Conservation (phyloP, 2,888 invertebrate species). For the Cataglyphis rosenhaueri region DNA sequence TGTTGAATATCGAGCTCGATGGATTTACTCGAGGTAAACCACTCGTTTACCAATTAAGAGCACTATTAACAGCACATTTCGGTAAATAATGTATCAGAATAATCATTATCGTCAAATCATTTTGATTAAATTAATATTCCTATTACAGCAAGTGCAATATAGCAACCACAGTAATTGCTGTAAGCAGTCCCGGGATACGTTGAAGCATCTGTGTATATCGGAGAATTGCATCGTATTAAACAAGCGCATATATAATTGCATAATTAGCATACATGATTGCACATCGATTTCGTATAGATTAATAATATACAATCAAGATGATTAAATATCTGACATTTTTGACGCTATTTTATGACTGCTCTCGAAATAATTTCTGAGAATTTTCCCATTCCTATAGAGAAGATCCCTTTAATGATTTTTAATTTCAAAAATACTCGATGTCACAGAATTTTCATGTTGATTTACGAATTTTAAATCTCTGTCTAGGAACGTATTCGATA, state of each 20-base stretch:
- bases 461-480: background rate
- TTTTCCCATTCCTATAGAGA: background rate
- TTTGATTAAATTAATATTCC: conserved; percentile 28
- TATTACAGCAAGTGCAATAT: conserved; percentile 1
- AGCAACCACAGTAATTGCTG: background rate
- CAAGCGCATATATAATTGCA: background rate
- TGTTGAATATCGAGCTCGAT: background rate
- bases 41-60: background rate
- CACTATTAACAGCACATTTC: background rate
- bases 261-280: background rate
- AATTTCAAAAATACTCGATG: background rate
- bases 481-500: background rate
- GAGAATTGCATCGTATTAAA: background rate
- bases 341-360: background rate
- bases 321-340: background rate
- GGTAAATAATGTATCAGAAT: conserved; percentile 14
- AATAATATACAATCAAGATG: background rate
- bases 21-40: background rate
- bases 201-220: background rate
- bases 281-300: background rate
- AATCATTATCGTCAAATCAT: conserved; percentile 9
- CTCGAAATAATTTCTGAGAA: background rate
- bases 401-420: background rate
- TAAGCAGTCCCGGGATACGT: background rate
- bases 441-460: background rate